Evolutionary conservation across 2,113 vertebrate species (phyloP), one percentile per base, ranked within the genome.

Genomic region (Melanotaenia duboulayi): DNA sequence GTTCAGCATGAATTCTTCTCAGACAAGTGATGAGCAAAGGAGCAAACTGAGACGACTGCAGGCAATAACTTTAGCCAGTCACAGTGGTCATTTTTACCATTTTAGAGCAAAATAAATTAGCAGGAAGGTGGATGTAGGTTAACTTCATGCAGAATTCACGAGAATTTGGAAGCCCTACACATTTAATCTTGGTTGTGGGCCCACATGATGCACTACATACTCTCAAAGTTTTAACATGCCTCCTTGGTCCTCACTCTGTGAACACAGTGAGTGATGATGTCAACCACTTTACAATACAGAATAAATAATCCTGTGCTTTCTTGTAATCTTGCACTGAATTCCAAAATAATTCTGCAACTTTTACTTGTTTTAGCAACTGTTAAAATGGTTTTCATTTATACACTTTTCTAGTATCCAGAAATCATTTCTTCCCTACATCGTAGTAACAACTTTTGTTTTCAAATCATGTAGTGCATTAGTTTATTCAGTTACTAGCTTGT

Each of bases 391-490:
- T n/a, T 28, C 28, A 28, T 28, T 3, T 28, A 4, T 4, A 28
- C 28, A 28, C 32, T 9, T 35, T 35, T 28, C 6, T 35, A 35
- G 32, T 8, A 8, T 6, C 28, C 28, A 28, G 28, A 28, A 28
- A 28, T 35, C 32, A 57, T 72, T 39, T 64, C 25, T 44, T 65
- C 19, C 25, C 25, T 46, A 32, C 37, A 81, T 66, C 14, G 6
- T 40, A 54, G 39, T 48, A 4, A 64, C 1, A 74, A 40, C 11
- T 19, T 13, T 55, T 23, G 5, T 19, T 69, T n/a, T 46, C 3
- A 28, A 28, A 28, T 28, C 28, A 28, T 28, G 6, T n/a, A 49
- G 8, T 56, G 7, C 11, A 57, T 23, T 39, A 8, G 49, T 20
- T 58, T 24, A 3, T 42, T 10, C 40, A 70, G 44, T 23, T 42